phyloP scores from a whole-genome alignment of 2,888 invertebrate species.

The Platerodrilus igneus region DNA sequence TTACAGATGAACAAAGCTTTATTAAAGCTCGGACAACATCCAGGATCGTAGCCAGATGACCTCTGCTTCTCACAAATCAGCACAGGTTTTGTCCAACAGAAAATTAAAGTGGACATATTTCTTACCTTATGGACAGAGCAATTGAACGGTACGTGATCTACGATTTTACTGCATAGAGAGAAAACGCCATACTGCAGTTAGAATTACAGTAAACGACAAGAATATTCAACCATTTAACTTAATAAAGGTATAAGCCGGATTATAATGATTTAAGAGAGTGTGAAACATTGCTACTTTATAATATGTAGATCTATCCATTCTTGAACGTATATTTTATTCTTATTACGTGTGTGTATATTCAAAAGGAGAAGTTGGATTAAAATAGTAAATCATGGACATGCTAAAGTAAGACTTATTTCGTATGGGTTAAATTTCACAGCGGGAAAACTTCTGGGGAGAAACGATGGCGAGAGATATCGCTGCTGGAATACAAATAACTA shows the following conservation, averaged over 20 bases:
- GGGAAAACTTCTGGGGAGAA: constrained; percentile 46
- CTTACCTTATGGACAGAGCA: constrained; percentile 39
- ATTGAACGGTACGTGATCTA: constrained; percentile 34
- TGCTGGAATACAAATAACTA: constrained; percentile 47
- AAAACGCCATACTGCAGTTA: constrained; percentile 18
- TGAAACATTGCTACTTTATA: no score
- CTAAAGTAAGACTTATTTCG: constrained; percentile 43
- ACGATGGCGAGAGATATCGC: constrained; percentile 47
- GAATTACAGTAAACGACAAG: no score
- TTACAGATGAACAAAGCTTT: constrained; percentile 11
- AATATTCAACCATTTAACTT: no score
- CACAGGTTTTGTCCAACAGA: constrained; percentile 40
- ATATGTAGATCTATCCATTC: no score
- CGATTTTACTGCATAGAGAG: constrained; percentile 12
- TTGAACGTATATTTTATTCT: no score
- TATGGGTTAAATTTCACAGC: constrained; percentile 44
- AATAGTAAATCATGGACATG: constrained; percentile 31
- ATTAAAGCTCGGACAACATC: constrained; percentile 27
- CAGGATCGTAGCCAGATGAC: constrained; percentile 45
- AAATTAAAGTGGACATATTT: constrained; percentile 45
- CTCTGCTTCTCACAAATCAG: constrained; percentile 41
- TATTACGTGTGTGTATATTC: no score
- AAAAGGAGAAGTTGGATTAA: no score
- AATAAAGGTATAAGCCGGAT: no score
- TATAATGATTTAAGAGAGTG: no score